These are phyloP conservation scores for Aculops lycopersici DNA, from an alignment of 1,140 invertebrate genomes.

Conservation along the genomic window DNA sequence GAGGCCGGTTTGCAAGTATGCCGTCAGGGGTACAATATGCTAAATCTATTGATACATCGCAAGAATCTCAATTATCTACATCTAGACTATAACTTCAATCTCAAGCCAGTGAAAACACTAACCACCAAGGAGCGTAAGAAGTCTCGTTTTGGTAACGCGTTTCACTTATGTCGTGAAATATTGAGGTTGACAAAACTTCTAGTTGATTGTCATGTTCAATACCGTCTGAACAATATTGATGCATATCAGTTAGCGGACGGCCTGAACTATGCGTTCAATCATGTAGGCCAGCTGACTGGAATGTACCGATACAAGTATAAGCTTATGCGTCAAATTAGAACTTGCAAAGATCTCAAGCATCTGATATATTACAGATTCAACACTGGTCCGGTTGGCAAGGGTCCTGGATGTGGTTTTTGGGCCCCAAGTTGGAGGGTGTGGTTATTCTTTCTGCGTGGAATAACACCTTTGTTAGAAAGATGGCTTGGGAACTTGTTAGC, in stretches of 20 bases:
- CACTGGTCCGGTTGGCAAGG: conserved; percentile 89
- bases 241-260: conserved; percentile 94
- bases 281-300: conserved; percentile 92
- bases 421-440: conserved; percentile 96
- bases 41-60: conserved; percentile 89
- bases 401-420: conserved; percentile 96
- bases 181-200: conserved; percentile 83
- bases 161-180: conserved; percentile 95
- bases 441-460: conserved; percentile 96
- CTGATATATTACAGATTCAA: conserved; percentile 98
- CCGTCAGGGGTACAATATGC: conserved; percentile 96
- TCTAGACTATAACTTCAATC: conserved; percentile 97
- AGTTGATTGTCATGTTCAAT: conserved; percentile 96
- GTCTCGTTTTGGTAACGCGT: conserved; percentile 95
- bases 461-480: conserved; percentile 78
- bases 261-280: conserved; percentile 96
- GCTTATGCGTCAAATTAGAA: conserved; percentile 92
- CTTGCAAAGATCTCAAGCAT: conserved; percentile 99
- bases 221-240: conserved; percentile 92
- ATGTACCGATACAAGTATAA: conserved; percentile 99
- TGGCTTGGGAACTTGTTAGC: conserved; percentile 95
- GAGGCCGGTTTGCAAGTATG: conserved; percentile 85
- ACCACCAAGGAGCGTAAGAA: conserved; percentile 99
- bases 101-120: conserved; percentile 95
- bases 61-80: conserved; percentile 98